These are phyloP conservation scores for Pseudobourletiella spinata DNA, from an alignment of 1,140 invertebrate species.

Conservation along the genomic window DNA sequence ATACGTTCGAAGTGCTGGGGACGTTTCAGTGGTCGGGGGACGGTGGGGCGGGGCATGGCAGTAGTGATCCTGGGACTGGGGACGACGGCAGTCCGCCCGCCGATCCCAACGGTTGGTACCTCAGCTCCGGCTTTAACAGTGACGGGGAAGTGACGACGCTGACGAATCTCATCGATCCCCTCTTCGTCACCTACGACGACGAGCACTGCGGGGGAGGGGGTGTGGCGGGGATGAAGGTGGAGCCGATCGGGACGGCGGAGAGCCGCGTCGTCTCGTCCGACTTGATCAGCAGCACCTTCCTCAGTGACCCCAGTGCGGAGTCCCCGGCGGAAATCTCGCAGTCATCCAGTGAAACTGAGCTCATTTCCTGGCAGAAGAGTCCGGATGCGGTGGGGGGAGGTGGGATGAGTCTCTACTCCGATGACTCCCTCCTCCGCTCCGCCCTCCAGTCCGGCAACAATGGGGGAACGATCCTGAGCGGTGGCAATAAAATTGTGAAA, in stretches of 20 bases:
- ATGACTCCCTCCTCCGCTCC: conserved; percentile 28
- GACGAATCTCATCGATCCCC: conserved; percentile 32
- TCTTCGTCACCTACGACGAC: conserved; percentile 33
- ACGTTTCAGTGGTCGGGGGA: conserved; percentile 26
- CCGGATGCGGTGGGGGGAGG: not conserved
- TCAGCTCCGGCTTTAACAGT: conserved; percentile 11
- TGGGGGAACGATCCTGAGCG: not conserved
- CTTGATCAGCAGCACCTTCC: conserved; percentile 28
- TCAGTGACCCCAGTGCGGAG: conserved; percentile 5
- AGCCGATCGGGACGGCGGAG: not conserved
- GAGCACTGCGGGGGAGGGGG: not conserved
- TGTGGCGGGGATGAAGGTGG: not conserved
- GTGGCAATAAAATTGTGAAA: conserved; percentile 1
- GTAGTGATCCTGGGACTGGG: not conserved
- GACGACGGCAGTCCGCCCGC: not conserved
- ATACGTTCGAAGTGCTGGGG: conserved; percentile 27
- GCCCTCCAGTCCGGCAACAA: conserved; percentile 30
- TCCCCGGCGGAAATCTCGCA: not conserved
- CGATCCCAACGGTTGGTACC: conserved; percentile 20
- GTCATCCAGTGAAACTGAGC: conserved; percentile 13
- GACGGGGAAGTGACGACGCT: conserved; percentile 32
- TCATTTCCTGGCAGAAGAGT: conserved; percentile 26
- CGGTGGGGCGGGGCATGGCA: not conserved
- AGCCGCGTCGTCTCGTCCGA: conserved; percentile 23
- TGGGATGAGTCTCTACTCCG: conserved; percentile 9